Conservation (phyloP, 2,797 vertebrate species). For the Hipposideros larvatus region DNA sequence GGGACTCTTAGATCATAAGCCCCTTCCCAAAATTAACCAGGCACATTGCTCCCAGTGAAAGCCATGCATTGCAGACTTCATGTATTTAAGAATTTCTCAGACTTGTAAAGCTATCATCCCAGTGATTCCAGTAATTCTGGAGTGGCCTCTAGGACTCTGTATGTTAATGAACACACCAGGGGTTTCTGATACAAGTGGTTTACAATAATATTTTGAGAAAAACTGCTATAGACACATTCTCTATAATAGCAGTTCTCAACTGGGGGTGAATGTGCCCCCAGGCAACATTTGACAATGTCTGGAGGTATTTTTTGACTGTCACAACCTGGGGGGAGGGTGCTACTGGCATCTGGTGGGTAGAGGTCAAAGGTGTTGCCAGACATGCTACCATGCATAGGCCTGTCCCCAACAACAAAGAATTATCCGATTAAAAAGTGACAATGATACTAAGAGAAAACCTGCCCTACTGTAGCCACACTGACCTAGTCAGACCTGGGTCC, state of each 20-base stretch:
- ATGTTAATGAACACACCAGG: neutral
- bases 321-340: neutral
- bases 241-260: neutral
- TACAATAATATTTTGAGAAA: neutral
- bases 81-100: neutral
- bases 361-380: neutral
- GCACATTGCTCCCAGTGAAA: neutral
- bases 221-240: neutral
- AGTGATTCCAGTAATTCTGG: neutral
- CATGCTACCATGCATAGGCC: neutral
- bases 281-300: neutral
- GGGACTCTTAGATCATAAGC: neutral
- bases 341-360: neutral
- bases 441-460: neutral
- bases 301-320: neutral
- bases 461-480: neutral
- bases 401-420: neutral
- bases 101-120: neutral
- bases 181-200: neutral
- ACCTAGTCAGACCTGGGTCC: neutral
- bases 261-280: neutral
- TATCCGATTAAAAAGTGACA: neutral
- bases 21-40: neutral
- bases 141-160: neutral
- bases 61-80: neutral